Evolutionary conservation across 2,888 invertebrate species (phyloP), one percentile per base, ranked within the genome.

Genomic region (Melinopterus prodromus): DNA sequence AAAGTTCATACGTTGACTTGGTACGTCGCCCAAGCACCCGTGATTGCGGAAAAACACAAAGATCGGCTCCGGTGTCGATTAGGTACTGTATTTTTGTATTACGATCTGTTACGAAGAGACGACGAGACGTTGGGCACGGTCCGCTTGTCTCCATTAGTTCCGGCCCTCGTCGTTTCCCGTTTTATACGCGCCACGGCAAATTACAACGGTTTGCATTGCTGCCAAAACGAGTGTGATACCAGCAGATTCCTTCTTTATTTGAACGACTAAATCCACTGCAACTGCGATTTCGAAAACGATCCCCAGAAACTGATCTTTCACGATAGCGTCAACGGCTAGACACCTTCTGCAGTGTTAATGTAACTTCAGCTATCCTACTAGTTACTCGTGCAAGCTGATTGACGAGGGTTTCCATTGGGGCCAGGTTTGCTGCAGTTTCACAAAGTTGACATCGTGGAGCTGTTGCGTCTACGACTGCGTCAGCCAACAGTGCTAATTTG

Each of bases 171-270:
- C 70, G 35, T 81, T 70, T 70, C 70, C 70, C 70, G 70, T 15
- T 5, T 70, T 70, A 2, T n/a, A n/a, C n/a, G n/a, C n/a, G n/a
- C n/a, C 70, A 15, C 3, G 70, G 82, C 53, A 71, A 9, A 5
- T 35, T 26, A 77, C 80, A 82, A 70, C 80, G 80, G 9, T 36
- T 77, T 0, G 82, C 82, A 4, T 74, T 16, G 37, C 71, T 16
- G n/a, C 82, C 81, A 38, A 77, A 82, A 12, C 71, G n/a, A 35
- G 53, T 35, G 70, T 83, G 82, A 70, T 83, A 84, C 81, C 81
- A 84, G 77, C 82, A 83, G 12, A 74, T 12, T 7, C 53, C 78
- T n/a, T n/a, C 16, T 69, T 0, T 37, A 69, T 38, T 16, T 16
- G 16, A n/a, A 9, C 69, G 16, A 35, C 14, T 15, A 15, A 36